Base-by-base conservation (phyloP, 2,888 invertebrate species). In the Parapristionchus giblindavisi region DNA sequence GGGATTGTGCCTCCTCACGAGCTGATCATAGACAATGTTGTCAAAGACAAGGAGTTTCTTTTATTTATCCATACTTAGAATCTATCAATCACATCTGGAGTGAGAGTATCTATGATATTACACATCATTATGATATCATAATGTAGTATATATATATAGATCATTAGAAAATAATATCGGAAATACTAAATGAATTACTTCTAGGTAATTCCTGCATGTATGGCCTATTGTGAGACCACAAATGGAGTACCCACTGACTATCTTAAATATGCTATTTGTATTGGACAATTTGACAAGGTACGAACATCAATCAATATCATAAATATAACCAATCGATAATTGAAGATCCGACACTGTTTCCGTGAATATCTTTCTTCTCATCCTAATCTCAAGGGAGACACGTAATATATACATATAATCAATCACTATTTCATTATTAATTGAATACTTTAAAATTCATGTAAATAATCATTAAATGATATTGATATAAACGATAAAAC, bases 151-250 rank as follows among this genome's bases (percentile, higher is more conserved):
- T n/a, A n/a, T n/a, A n/a, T n/a, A n/a, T n/a, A n/a, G n/a, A n/a
- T n/a, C n/a, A n/a, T n/a, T n/a, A n/a, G n/a, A n/a, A n/a, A n/a
- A n/a, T n/a, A n/a, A n/a, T n/a, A n/a, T n/a, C n/a, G n/a, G n/a
- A n/a, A n/a, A n/a, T n/a, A n/a, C n/a, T n/a, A n/a, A n/a, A n/a
- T n/a, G n/a, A n/a, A n/a, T n/a, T 66, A 21, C 17, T 1, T 32
- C 58, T 72, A 81, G 81, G 86, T 85, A 11, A 74, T 77, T 27
- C 80, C 81, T 11, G 80, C 80, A n/a, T 87, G 87, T 68, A 81
- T 87, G 79, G 81, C 84, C 51, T 87, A 87, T 75, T 87, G 87
- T 68, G 83, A 87, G 76, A 87, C 87, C n/a, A 85, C 85, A 4
- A 81, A 87, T 52, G 87, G 87, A 72, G 85, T 85, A 0, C 87